These are phyloP conservation scores for Trematocara marginatum DNA, from an alignment of 2,113 vertebrate species.

Conservation along the genomic window DNA sequence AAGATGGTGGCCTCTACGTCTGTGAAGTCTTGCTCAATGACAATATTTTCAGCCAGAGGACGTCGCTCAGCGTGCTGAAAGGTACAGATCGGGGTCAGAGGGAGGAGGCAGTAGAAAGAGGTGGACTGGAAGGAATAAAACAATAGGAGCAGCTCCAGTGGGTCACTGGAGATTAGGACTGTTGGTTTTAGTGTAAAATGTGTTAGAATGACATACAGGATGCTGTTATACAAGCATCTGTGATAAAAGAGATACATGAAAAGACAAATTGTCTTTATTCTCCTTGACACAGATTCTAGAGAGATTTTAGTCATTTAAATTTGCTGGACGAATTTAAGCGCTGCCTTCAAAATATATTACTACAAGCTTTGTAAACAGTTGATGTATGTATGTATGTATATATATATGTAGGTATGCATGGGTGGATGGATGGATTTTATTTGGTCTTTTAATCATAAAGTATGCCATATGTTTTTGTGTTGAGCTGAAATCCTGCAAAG, in stretches of 20 bases:
- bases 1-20: constrained; percentile 58
- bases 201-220: neutral
- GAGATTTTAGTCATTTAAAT: neutral
- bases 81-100: constrained; percentile 40
- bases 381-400: neutral
- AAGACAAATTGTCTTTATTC: neutral
- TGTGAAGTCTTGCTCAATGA: constrained; percentile 66
- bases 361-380: neutral
- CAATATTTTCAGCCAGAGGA: constrained; percentile 27
- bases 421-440: neutral
- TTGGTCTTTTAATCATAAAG: neutral
- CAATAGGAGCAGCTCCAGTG: neutral
- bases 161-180: neutral
- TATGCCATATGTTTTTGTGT: neutral
- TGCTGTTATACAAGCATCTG: neutral
- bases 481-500: neutral
- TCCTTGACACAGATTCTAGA: neutral
- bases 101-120: neutral
- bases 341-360: neutral
- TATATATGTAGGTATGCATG: neutral
- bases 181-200: neutral
- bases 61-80: constrained; percentile 61
- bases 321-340: neutral
- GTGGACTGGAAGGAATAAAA: neutral
- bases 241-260: neutral